Conservation (phyloP, 2,888 invertebrate species). For the Ptilodon capucinus region DNA sequence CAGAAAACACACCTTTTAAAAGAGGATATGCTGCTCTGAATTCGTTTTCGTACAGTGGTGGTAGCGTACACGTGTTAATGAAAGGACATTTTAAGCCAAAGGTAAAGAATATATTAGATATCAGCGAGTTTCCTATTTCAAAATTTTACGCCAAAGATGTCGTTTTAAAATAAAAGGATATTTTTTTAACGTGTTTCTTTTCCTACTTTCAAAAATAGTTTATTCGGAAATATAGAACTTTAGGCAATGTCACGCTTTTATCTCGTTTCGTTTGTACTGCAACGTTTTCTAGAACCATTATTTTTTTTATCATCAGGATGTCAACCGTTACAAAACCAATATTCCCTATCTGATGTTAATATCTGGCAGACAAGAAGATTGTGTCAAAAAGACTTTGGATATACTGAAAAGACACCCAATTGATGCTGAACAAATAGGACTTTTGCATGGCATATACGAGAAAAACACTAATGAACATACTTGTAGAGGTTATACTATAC, state of each 20-base stretch:
- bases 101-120: too few species aligned
- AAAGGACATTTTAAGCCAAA: constrained; percentile 47
- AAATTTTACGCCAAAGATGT: too few species aligned
- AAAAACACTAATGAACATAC: constrained; percentile 79
- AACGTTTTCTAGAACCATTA: too few species aligned
- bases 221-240: too few species aligned
- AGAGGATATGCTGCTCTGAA: constrained; percentile 46
- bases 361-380: constrained; percentile 80
- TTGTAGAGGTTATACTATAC: constrained; percentile 84
- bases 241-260: too few species aligned
- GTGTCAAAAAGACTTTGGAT: constrained; percentile 53
- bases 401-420: constrained; percentile 42
- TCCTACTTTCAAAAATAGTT: not conserved
- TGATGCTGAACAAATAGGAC: constrained; percentile 72
- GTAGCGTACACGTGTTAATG: constrained; percentile 43
- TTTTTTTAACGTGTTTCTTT: too few species aligned
- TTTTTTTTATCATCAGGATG: constrained; percentile 34
- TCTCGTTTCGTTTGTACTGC: not conserved
- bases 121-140: too few species aligned
- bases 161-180: too few species aligned
- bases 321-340: constrained; percentile 35
- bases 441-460: constrained; percentile 71
- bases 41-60: constrained; percentile 42
- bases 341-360: constrained; percentile 74
- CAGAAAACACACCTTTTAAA: constrained; percentile 34